Evolutionary conservation across 2,113 vertebrate species (phyloP).

Genomic region (Brachyhypopomus occidentalis): DNA sequence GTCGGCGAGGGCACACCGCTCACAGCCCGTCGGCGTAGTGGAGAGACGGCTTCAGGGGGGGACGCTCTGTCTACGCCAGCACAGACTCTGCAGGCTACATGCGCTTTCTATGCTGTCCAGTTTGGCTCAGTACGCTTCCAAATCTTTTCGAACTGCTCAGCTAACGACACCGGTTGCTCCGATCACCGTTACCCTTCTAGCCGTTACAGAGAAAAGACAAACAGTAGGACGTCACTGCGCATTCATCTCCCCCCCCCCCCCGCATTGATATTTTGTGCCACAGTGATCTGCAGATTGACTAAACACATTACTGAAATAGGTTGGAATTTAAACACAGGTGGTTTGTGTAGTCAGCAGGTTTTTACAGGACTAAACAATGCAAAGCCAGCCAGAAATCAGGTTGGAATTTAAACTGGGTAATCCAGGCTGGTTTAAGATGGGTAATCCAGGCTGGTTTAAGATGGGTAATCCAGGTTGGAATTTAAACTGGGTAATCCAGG

Average conservation of each 20-base stretch:
- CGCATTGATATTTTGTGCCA: constrained; percentile 21
- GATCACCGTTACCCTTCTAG: constrained; percentile 8
- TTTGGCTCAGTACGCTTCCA: constrained; percentile 30
- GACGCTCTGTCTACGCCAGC: constrained; percentile 30
- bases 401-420: too few relatives aligned
- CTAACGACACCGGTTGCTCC: not conserved
- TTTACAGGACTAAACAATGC: constrained; percentile 5
- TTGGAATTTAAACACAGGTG: too few relatives aligned
- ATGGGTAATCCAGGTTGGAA: not conserved
- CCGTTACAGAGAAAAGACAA: constrained; percentile 11
- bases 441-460: not conserved
- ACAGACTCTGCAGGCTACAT: constrained; percentile 26
- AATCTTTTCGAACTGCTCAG: constrained; percentile 28
- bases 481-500: not conserved
- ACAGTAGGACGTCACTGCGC: not conserved
- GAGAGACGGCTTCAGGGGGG: not conserved
- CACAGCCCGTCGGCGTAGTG: not conserved
- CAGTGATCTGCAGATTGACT: constrained; percentile 43
- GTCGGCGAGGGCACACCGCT: not conserved
- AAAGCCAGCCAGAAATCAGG: constrained; percentile 13
- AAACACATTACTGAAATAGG: constrained; percentile 14
- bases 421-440: too few relatives aligned
- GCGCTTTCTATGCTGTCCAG: constrained; percentile 29
- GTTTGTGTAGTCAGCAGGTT: constrained; percentile 30
- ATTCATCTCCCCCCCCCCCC: constrained; percentile 26